Evolutionary conservation across 1,140 invertebrate species (phyloP), one percentile per base, ranked within the genome.

Genomic region (Drosophila sulfurigaster): DNA sequence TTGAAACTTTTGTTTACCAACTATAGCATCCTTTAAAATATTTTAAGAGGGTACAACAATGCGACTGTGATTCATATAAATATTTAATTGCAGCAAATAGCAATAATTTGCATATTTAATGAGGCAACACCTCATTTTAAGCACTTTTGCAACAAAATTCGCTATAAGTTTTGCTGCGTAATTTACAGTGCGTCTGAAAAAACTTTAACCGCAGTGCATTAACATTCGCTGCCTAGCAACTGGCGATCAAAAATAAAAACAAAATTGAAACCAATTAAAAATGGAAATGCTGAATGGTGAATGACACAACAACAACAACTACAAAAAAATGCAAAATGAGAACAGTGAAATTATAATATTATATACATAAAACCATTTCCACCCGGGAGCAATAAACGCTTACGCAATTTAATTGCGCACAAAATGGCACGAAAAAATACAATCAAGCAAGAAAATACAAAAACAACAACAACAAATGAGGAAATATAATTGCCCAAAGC

Each of bases 361-460:
- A 54, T 38, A 66, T 64, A 65, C 70, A 86, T 68, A 68, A 49
- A 73, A 69, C 8, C 65, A 63, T 73, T 54, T 63, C 79, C 85
- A 72, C 71, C 75, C 82, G 81, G 85, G 83, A 80, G 85, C 85
- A 79, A 89, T 89, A 89, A 85, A 81, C 81, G 85, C 75, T 83
- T 89, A 89, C 85, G 78, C 85, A 89, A 85, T 89, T 89, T 85
- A 89, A 89, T 90, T 89, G 85, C 78, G 56, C 78, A 81, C 81
- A 89, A 89, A 89, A 90, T 85, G 85, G 75, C 78, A 64, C 43
- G 51, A 54, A 66, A 63, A 48, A 66, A 8, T 38, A 38, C 10
- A 7, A 25, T 13, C 59, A 72, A 72, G 63, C 62, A 78, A 66
- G 65, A 49, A 63, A 63, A 63, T 35, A 52, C 52, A 51, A 35